Evolutionary conservation across 2,888 invertebrate species (phyloP).

Genomic region (Anagyrus pseudococci): DNA sequence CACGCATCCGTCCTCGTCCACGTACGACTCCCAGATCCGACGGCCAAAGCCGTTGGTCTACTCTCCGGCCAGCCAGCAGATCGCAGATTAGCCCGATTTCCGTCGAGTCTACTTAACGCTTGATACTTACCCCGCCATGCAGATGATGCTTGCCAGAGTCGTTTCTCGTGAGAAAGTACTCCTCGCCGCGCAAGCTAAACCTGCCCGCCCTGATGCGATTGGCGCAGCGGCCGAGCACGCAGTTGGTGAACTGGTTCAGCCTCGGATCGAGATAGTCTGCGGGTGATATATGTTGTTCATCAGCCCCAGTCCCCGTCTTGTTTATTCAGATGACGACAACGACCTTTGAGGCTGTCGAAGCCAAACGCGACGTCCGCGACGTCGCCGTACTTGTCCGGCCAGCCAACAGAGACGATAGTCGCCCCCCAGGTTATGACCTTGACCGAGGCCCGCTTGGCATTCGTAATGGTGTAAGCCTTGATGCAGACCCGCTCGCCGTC

Average conservation of each 20-base stretch:
- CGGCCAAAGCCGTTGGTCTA: constrained; percentile 51
- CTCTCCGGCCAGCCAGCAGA: background rate
- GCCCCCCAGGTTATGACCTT: constrained; percentile 81
- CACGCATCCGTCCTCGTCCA: constrained; percentile 56
- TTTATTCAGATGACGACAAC: background rate
- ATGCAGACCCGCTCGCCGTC: constrained; percentile 32
- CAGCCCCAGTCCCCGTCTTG: no score
- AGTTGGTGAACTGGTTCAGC: constrained; percentile 82
- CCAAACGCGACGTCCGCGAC: constrained; percentile 81
- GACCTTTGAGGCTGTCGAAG: constrained; percentile 78
- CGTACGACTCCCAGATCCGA: constrained; percentile 62
- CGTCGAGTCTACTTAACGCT: no score
- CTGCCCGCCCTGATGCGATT: constrained; percentile 78
- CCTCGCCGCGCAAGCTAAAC: constrained; percentile 72
- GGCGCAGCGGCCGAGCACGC: constrained; percentile 84
- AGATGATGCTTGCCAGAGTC: constrained; percentile 71
- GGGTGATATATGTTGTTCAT: background rate
- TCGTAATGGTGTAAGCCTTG: constrained; percentile 68
- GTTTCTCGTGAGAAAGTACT: constrained; percentile 76
- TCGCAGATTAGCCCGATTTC: no score
- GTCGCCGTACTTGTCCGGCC: constrained; percentile 76
- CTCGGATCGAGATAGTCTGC: constrained; percentile 71
- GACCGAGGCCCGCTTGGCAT: constrained; percentile 71
- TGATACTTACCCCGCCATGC: constrained; percentile 76
- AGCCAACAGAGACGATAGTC: constrained; percentile 76